These are phyloP conservation scores for Onychomys leucogaster DNA, from an alignment of 2,797 vertebrate species.

Conservation along the genomic window DNA sequence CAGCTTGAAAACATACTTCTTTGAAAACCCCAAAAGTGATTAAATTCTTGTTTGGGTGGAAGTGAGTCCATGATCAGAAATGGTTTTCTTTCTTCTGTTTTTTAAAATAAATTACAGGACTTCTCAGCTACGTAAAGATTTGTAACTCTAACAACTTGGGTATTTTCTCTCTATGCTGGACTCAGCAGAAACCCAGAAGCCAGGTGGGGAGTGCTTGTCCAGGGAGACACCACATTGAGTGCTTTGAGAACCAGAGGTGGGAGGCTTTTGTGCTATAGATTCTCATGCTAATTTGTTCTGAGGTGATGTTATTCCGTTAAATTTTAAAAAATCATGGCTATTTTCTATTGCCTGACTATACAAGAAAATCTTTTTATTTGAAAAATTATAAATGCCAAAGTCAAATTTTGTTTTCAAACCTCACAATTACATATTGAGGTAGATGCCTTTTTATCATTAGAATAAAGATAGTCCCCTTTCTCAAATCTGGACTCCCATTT, in stretches of 20 bases:
- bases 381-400: not conserved
- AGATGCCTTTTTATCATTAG: not conserved
- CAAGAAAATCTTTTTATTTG: not conserved
- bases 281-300: not conserved
- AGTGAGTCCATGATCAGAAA: constrained; percentile 68
- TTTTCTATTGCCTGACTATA: not conserved
- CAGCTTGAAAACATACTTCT: constrained; percentile 73
- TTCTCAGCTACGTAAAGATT: constrained; percentile 32
- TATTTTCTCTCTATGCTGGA: not conserved
- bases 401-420: not conserved
- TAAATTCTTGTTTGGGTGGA: constrained; percentile 61
- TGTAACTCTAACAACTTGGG: not conserved
- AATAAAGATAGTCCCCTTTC: not conserved
- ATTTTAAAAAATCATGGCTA: not conserved
- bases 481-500: not conserved
- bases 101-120: constrained; percentile 51
- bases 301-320: not conserved
- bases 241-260: not conserved
- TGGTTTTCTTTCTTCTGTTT: constrained; percentile 79
- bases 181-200: not conserved
- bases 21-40: constrained; percentile 72
- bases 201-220: not conserved
- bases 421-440: not conserved
- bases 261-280: not conserved
- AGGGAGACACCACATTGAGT: not conserved